Percentiles rank a stretch among this genome's conserved stretches.
Conservation (phyloP, 1,140 invertebrate species). For the Caligus rogercresseyi region DNA sequence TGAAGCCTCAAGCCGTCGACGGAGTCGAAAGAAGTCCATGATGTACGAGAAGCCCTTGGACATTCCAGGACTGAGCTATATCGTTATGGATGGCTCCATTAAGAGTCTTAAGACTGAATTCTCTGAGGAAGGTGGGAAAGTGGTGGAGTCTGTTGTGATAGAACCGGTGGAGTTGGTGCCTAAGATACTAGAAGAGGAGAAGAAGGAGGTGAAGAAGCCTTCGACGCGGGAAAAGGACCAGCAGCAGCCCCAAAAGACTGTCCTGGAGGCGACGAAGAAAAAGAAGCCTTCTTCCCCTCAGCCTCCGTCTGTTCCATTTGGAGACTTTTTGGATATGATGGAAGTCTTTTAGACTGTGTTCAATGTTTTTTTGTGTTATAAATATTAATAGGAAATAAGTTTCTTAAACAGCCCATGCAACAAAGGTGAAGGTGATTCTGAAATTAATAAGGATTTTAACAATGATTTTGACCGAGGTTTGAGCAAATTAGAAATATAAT, state of each 20-base stretch:
- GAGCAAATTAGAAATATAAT: too few species aligned
- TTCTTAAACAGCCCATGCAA: too few species aligned
- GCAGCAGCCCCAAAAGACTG: neutral
- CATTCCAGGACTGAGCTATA: neutral
- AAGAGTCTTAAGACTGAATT: neutral
- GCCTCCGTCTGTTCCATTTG: neutral
- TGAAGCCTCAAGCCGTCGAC: neutral
- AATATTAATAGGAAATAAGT: too few species aligned
- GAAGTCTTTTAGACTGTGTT: neutral
- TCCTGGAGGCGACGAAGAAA: neutral
- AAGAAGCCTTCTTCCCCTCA: neutral
- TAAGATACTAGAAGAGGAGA: neutral
- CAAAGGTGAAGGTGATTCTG: too few species aligned
- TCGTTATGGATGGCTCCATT: constrained; percentile 6
- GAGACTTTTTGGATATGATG: constrained; percentile 9
- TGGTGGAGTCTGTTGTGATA: neutral
- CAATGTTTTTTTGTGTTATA: neutral
- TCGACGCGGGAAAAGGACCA: neutral
- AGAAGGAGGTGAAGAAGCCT: neutral
- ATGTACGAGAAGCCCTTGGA: neutral
- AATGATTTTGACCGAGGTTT: too few species aligned
- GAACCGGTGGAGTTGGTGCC: neutral
- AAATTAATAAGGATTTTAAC: too few species aligned
- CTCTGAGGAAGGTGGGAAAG: constrained; percentile 1
- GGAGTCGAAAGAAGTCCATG: neutral